Evolutionary conservation across 2,113 vertebrate species (phyloP), one percentile per base, ranked within the genome.

Genomic region (Psophia crepitans): DNA sequence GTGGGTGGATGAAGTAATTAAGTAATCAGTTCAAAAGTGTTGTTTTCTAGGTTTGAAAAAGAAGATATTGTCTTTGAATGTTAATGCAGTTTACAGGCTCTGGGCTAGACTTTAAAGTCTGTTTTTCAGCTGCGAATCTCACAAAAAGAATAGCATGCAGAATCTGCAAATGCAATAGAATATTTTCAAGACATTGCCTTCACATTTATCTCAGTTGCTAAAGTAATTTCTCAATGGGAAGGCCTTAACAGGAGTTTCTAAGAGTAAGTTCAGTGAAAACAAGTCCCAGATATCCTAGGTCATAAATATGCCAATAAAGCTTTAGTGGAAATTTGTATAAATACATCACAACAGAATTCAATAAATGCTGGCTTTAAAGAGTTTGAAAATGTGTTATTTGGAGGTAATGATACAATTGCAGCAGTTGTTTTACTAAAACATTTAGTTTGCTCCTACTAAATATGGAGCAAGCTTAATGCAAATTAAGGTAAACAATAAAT

Each of bases 1-100:
- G 65, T 93, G 95, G 35, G 87, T 93, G 95, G 82, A 79, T 87
- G 46, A 84, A 95, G 82, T 79, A 97, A 96, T 97, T 97, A 97
- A 96, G n/a, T 46, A 95, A 97, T 95, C 89, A 95, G 58, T 87
- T 93, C 80, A 91, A 93, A 96, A 96, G 37, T 94, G 80, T 39
- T 94, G 49, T 90, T 97, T 96, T 95, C 95, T 82, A 74, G 75
- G 94, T 87, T 89, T 90, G 87, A 46, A 83, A 93, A 85, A 91
- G 33, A 81, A 53, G 39, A 71, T 88, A 87, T 95, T 94, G 96
- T 58, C 51, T 12, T 61, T 90, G 93, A 96, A 96, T 95, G 39
- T 83, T 94, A 93, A 94, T 95, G 73, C 64, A 28, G 39, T 90
- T 94, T 97, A 74, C 33, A 74, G 73, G 41, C 83, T 95, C 24